A percentile compares a stretch with the other conserved stretches of the same genome.
Conservation (phyloP, 2,113 vertebrate genomes). For the Melanostigma gelatinosum region DNA sequence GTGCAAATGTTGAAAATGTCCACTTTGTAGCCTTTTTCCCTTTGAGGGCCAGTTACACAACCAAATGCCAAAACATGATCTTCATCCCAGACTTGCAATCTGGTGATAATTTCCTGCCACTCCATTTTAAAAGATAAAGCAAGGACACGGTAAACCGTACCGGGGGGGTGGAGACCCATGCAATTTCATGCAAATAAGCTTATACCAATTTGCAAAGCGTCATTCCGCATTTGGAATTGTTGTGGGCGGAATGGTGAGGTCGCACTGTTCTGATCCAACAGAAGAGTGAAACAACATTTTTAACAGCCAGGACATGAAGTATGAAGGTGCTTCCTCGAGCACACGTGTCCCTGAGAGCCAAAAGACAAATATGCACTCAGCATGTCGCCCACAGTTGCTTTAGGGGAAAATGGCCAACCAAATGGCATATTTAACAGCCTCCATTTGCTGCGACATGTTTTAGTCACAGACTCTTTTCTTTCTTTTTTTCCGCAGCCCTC, state of each 20-base stretch:
- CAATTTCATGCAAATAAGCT: conserved; percentile 53
- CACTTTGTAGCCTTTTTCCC: conserved; percentile 12
- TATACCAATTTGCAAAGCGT: conserved; percentile 31
- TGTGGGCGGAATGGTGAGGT: not conserved
- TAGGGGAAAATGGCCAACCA: conserved; percentile 31
- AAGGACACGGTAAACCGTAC: not conserved
- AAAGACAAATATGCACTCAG: conserved; percentile 51
- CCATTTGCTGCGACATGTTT: conserved; percentile 65
- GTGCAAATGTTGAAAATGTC: conserved; percentile 29
- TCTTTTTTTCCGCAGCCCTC: not conserved
- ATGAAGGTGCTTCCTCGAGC: conserved; percentile 27
- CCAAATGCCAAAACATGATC: conserved; percentile 34
- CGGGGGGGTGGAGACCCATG: not conserved
- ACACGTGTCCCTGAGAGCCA: conserved; percentile 15
- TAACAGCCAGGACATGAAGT: conserved; percentile 22
- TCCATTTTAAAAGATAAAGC: not conserved
- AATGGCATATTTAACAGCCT: conserved; percentile 66
- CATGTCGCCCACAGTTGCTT: conserved; percentile 38
- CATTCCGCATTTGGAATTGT: conserved; percentile 13
- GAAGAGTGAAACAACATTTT: conserved; percentile 1
- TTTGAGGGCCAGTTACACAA: conserved; percentile 26
- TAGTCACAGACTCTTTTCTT: conserved; percentile 15
- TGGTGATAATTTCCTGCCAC: not conserved
- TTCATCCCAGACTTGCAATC: conserved; percentile 13
- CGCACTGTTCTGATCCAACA: not conserved